Evolutionary conservation across 2,113 vertebrate species (phyloP).

Genomic region (Podarcis cretensis): DNA sequence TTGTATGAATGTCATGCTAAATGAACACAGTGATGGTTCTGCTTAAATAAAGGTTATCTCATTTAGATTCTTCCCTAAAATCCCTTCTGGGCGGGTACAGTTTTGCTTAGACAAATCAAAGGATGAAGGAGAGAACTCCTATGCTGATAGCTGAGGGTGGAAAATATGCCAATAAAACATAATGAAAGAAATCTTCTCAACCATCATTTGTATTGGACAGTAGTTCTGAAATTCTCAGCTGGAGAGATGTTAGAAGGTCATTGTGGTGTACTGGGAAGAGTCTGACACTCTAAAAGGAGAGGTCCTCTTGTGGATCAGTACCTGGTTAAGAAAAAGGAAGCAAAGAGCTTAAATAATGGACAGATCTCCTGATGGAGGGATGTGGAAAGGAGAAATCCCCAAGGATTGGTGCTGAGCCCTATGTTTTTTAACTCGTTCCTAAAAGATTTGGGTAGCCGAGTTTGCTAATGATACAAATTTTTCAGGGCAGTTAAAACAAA

Average conservation of each 20-base stretch:
- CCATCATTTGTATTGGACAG: neutral
- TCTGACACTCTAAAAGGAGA: too few relatives aligned
- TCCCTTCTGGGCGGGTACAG: neutral
- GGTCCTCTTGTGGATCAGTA: too few relatives aligned
- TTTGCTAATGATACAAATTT: too few relatives aligned
- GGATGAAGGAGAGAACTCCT: constrained; percentile 25
- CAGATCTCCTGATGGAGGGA: too few relatives aligned
- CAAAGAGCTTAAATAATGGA: too few relatives aligned
- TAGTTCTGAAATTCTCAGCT: neutral
- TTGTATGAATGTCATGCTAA: constrained; percentile 59
- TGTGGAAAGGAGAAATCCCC: too few relatives aligned
- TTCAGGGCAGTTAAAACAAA: too few relatives aligned
- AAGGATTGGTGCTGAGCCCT: too few relatives aligned
- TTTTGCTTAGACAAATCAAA: constrained; percentile 25
- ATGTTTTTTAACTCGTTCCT: too few relatives aligned
- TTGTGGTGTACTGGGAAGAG: neutral
- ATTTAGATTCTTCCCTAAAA: constrained; percentile 18
- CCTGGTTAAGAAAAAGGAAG: too few relatives aligned
- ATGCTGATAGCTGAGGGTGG: constrained; percentile 30
- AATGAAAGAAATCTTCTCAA: neutral
- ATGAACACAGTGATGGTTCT: constrained; percentile 46
- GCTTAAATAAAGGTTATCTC: constrained; percentile 15
- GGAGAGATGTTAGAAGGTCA: neutral
- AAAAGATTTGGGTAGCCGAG: too few relatives aligned
- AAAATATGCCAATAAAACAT: neutral